These are phyloP conservation scores for Phasia obesa DNA, from an alignment of 2,888 invertebrate species.

Conservation along the genomic window DNA sequence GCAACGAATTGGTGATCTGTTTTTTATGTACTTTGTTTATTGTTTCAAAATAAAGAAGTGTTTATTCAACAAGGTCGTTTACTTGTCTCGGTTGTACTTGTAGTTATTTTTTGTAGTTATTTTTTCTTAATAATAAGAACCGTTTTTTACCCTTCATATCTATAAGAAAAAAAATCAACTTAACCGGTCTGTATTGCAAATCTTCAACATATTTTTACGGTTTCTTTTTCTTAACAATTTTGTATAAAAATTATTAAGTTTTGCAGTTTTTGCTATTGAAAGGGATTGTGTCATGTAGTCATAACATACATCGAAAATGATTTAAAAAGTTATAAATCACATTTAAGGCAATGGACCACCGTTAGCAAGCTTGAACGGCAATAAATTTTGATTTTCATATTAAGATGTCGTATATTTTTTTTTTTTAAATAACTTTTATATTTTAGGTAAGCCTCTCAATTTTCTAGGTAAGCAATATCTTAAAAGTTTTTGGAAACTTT, in stretches of 20 bases:
- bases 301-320: not conserved
- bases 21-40: no score
- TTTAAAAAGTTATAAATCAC: no score
- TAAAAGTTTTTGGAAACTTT: no score
- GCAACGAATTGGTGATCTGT: constrained; percentile 25
- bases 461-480: no score
- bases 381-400: no score
- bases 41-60: constrained; percentile 13
- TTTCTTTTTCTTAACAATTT: constrained; percentile 8
- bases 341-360: no score
- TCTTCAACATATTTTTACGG: constrained; percentile 4
- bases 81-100: constrained; percentile 1
- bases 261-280: constrained; percentile 1
- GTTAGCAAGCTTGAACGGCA: no score
- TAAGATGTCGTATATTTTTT: no score
- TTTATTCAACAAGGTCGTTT: constrained; percentile 51
- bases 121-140: constrained; percentile 39
- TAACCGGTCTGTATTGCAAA: not conserved
- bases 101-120: not conserved
- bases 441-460: no score
- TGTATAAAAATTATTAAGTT: not conserved
- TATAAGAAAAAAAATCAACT: not conserved
- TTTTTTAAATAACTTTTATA: no score
- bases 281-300: constrained; percentile 32
- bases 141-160: constrained; percentile 8